Evolutionary conservation across 2,113 vertebrate species (phyloP), one percentile per base, ranked within the genome.

Genomic region (Colistium nudipinnis): DNA sequence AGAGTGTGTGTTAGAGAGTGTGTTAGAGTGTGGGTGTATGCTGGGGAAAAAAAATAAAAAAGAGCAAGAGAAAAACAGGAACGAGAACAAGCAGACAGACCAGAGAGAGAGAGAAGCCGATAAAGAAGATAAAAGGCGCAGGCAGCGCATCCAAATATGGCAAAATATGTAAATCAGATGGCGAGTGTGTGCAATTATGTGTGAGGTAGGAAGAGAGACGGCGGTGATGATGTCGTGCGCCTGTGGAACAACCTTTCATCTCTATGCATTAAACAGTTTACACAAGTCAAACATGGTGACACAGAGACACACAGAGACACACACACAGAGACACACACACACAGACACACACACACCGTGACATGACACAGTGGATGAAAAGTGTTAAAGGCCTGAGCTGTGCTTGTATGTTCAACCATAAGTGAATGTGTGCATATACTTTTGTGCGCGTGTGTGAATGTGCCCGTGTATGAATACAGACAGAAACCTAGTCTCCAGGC

Each of bases 201-300:
- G 22, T 1, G 12, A 43, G 70, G 43, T n/a, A n/a, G 57, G 17
- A 65, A 70, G 61, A 59, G 65, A 67, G 64, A 51, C 20, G 1
- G 5, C 13, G 31, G 45, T 68, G 44, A 53, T 10, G 56, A 31
- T 52, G 63, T 52, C 48, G 3, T 76, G 70, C 67, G 76, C 64
- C 70, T 70, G 76, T 25, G 11, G 70, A 3, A 62, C 31, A 54
- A 64, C 74, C 78, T 88, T 87, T 90, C 60, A 85, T 88, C 78
- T 77, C 75, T 14, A 9, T 53, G 70, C 66, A 62, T 70, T 84
- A 83, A 78, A 87, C 84, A 68, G 76, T 87, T 85, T 74, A 82
- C 70, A 74, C 70, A 76, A 65, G 53, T 73, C 57, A 48, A 68
- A 84, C 70, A 41, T 16, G 51, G 47, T 62, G 62, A 69, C 66